A percentile compares a stretch with the other conserved stretches of the same genome.
phyloP scores from a whole-genome alignment of 1,140 invertebrate species.

The Holotrichia oblita region DNA sequence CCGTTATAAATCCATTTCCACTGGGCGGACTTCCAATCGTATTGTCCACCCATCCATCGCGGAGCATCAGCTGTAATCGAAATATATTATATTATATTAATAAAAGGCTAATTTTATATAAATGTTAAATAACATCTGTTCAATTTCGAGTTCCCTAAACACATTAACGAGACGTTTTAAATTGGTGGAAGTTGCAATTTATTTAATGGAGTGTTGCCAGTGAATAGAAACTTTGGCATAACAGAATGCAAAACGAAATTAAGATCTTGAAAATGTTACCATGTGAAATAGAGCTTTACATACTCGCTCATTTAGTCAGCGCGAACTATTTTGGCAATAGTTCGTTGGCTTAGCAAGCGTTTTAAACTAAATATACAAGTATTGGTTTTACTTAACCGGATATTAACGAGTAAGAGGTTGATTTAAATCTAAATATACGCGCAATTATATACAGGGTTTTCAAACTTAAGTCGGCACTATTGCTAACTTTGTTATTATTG shows the following conservation, averaged over 20 bases:
- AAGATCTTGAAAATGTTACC: background rate
- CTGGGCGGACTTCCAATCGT: background rate
- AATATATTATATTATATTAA: background rate
- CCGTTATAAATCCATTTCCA: constrained; percentile 29
- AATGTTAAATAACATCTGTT: background rate
- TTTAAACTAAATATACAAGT: background rate
- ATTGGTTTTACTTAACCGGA: background rate
- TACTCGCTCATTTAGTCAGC: background rate
- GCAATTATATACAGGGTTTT: too few relatives aligned
- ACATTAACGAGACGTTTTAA: background rate
- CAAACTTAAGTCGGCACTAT: too few relatives aligned
- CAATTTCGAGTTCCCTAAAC: background rate
- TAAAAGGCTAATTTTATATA: too few relatives aligned
- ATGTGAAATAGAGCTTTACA: constrained; percentile 13
- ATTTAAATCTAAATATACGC: too few relatives aligned
- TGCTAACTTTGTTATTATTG: too few relatives aligned
- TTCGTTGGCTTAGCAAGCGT: constrained; percentile 9
- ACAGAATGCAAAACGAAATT: constrained; percentile 1
- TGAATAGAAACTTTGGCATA: background rate
- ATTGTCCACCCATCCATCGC: constrained; percentile 28
- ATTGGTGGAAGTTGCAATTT: background rate
- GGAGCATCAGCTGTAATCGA: background rate
- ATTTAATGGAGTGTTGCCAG: constrained; percentile 1
- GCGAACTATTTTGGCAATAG: constrained; percentile 18
- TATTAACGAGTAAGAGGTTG: background rate